Base-by-base conservation (phyloP, 2,888 invertebrate genomes). In the Disparrhopalites patrizii region DNA sequence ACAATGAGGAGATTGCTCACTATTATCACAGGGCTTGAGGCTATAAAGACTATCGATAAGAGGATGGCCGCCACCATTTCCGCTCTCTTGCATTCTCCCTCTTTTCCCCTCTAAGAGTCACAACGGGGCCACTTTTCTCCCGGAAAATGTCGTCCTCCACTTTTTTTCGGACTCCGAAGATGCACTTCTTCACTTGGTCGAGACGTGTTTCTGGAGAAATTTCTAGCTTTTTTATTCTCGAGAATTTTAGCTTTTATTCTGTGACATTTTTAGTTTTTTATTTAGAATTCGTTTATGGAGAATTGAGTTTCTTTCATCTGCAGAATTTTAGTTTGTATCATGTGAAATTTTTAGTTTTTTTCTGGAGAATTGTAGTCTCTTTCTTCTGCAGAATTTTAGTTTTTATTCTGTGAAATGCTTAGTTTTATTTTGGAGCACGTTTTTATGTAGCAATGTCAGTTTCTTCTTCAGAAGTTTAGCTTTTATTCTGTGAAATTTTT, bases 1-100 rank as follows among this genome's bases (percentile, higher is more conserved):
- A 86, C 79, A 31, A 86, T 83, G 66, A 85, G 78, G 1, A 83
- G 81, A 76, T 86, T 86, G 57, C 84, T 82, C 71, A 82, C 81
- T 55, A 86, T 78, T 65, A 85, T 85, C 78, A 85, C 81, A 13
- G 85, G 84, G 28, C 70, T 68, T 15, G 69, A 51, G 50, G 73
- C 67, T 40, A 73, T 65, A 15, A 75, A 67, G 8, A 73, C 20
- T 18, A 73, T 67, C 50, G 69, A 69, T 15, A 73, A 58, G 2
- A 70, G 23, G 13, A 72, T 63, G 20, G 65, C 58, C 47, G 68
- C 15, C 33, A 73, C 58, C 73, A 73, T 73, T 40, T 62, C 62
- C 38, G n/a, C 28, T 30, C 30, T 52, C 15, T 7, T 2, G 2
- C 27, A 28, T 13, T 30, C 28, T 54, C 54, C 2, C 31, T 18